A percentile compares a stretch with the other conserved stretches of the same genome.
Conservation (phyloP, 2,797 vertebrate genomes). For the Potorous gilbertii region DNA sequence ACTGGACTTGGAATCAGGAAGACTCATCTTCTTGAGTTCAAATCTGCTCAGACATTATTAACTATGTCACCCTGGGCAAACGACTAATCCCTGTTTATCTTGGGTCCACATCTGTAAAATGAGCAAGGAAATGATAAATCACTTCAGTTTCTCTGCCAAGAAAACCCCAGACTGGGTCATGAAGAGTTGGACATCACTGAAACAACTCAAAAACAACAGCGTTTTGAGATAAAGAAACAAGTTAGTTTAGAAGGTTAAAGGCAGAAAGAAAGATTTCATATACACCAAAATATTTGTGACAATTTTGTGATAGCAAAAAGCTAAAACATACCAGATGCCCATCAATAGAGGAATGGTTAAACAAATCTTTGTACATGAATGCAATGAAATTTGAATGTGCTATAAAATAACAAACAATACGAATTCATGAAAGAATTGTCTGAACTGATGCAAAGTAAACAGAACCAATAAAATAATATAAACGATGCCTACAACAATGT, state of each 20-base stretch:
- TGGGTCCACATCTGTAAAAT: neutral
- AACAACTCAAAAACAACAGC: neutral
- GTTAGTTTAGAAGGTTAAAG: neutral
- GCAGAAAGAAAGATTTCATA: neutral
- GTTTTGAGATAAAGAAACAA: neutral
- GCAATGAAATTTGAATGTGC: neutral
- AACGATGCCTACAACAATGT: neutral
- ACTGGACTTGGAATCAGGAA: neutral
- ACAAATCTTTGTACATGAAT: neutral
- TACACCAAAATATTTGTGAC: neutral
- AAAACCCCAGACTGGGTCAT: neutral
- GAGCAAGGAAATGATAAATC: neutral
- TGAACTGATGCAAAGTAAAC: neutral
- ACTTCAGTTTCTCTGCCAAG: neutral
- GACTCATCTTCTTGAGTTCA: neutral
- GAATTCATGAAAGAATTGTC: neutral
- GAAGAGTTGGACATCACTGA: neutral
- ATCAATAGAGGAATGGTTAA: neutral
- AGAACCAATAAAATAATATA: neutral
- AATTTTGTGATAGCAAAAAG: neutral
- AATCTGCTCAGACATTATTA: neutral
- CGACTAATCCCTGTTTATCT: neutral
- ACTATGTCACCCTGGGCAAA: neutral
- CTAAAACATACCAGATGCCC: neutral
- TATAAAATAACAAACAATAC: neutral